Evolutionary conservation across 2,888 invertebrate genomes (phyloP).

Genomic region (Bellardia pandia): DNA sequence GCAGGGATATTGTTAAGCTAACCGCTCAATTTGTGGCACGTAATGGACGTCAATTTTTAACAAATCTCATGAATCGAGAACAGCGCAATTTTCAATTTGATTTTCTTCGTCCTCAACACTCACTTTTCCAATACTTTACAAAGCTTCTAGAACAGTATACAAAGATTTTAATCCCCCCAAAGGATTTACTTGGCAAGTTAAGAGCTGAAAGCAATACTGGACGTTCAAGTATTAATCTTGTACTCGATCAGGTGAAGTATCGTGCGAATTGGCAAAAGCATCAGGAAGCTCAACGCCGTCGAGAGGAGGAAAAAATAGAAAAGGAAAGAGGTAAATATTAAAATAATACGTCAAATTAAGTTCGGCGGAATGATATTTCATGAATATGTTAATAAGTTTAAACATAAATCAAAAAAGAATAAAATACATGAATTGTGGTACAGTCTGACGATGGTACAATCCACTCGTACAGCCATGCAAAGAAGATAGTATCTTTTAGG

Average conservation of each 20-base stretch:
- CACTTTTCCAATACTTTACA: conserved; percentile 98
- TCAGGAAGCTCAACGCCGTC: conserved; percentile 95
- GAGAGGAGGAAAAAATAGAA: conserved; percentile 97
- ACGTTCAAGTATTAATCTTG: conserved; percentile 85
- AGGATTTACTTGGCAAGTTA: conserved; percentile 92
- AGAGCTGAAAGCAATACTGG: conserved; percentile 90
- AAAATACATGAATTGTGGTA: no score
- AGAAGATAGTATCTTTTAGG: no score
- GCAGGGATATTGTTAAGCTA: conserved; percentile 96
- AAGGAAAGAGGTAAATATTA: conserved; percentile 90
- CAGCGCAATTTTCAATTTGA: conserved; percentile 99
- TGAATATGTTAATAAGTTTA: no score
- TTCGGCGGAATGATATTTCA: no score
- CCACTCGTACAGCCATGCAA: no score
- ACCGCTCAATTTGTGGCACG: conserved; percentile 99
- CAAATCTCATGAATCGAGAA: conserved; percentile 99
- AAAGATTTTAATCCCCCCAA: conserved; percentile 97
- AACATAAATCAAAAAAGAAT: no score
- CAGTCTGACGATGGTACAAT: no score
- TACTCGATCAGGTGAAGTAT: conserved; percentile 95
- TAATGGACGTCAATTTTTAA: conserved; percentile 98
- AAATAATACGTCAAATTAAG: no score
- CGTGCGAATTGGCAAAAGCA: conserved; percentile 98
- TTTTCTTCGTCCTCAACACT: conserved; percentile 98
- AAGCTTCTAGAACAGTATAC: conserved; percentile 99